These are phyloP conservation scores for Leguminivora glycinivorella DNA, from an alignment of 1,140 invertebrate species.

Conservation along the genomic window DNA sequence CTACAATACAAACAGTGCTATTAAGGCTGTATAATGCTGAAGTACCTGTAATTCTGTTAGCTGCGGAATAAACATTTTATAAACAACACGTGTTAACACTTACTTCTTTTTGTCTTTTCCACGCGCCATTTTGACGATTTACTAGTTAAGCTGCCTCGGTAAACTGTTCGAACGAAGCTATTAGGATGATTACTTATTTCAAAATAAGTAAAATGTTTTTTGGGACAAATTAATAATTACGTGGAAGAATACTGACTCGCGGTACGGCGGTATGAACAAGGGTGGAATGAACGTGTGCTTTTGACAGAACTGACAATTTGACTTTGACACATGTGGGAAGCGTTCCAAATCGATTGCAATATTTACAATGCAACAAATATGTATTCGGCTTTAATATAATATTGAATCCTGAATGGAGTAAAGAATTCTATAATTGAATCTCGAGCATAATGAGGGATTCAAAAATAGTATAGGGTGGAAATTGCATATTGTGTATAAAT, in stretches of 20 bases:
- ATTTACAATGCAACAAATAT: no score
- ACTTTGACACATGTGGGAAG: not conserved
- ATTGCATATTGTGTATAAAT: no score
- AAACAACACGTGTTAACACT: slow-evolving; percentile 47
- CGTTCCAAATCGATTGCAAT: not conserved
- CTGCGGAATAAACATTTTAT: not conserved
- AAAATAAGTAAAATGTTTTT: not conserved
- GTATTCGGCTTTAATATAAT: no score
- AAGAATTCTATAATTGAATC: no score
- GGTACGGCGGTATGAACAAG: no score
- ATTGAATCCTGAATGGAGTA: no score
- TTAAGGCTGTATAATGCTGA: not conserved
- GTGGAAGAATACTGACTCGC: not conserved
- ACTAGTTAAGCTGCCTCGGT: not conserved
- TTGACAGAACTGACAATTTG: not conserved
- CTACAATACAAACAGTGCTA: no score
- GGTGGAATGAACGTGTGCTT: not conserved
- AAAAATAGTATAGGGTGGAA: no score
- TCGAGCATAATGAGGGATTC: no score
- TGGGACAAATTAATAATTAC: not conserved
- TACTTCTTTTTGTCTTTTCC: slow-evolving; percentile 75
- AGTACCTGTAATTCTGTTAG: not conserved
- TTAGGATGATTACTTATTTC: not conserved
- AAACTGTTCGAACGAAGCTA: not conserved
- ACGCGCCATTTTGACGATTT: slow-evolving; percentile 59